Evolutionary conservation across 2,797 vertebrate genomes (phyloP).

Genomic region (Enoplosus armatus): DNA sequence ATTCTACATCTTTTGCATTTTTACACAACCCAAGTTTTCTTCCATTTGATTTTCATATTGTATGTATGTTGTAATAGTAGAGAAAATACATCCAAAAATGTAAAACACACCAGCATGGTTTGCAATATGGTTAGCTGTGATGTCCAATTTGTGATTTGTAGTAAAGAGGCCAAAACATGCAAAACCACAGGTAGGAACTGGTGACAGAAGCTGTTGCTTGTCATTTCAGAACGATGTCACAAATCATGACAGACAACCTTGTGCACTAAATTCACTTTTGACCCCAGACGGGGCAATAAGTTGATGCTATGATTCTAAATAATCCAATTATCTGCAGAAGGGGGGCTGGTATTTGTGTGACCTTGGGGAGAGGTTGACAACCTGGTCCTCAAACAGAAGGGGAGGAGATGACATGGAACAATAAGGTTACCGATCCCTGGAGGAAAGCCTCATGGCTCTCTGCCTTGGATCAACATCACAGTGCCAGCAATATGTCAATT

Average conservation of each 20-base stretch:
- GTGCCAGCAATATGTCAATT: constrained; percentile 78
- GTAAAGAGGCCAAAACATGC: constrained; percentile 15
- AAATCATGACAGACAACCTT: constrained; percentile 69
- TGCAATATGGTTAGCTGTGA: constrained; percentile 1
- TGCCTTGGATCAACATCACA: constrained; percentile 80
- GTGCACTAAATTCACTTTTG: constrained; percentile 71
- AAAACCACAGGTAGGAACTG: constrained; percentile 22
- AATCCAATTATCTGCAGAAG: constrained; percentile 79
- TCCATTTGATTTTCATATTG: not conserved
- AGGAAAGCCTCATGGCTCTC: constrained; percentile 67
- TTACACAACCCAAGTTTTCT: constrained; percentile 17
- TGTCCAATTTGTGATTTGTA: constrained; percentile 20
- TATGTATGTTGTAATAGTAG: not conserved
- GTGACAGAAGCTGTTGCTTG: constrained; percentile 63
- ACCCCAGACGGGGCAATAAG: constrained; percentile 70
- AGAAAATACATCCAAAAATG: not conserved
- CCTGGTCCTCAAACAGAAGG: constrained; percentile 80
- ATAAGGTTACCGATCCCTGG: constrained; percentile 81
- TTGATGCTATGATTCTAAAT: constrained; percentile 81
- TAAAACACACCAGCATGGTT: not conserved
- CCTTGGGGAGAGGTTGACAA: constrained; percentile 84
- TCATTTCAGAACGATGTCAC: constrained; percentile 55
- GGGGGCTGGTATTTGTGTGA: constrained; percentile 69
- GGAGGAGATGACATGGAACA: constrained; percentile 81
- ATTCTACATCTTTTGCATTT: no score